Conservation (phyloP, 2,113 vertebrate species). For the Pelmatolapia mariae region DNA sequence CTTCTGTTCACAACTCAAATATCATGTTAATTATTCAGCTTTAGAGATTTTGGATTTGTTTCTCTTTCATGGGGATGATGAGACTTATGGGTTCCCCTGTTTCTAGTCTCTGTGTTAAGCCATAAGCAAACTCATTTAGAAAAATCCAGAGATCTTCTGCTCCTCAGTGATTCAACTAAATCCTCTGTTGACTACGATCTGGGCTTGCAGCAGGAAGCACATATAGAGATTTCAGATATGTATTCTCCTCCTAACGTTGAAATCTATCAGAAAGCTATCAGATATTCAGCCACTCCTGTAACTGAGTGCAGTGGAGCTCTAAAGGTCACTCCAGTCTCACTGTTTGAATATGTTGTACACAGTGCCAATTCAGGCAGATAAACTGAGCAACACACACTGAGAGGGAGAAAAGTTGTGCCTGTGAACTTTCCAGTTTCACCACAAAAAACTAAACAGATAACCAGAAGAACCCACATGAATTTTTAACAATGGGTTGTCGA, state of each 20-base stretch:
- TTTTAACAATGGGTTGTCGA: rapidly evolving
- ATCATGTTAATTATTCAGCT: neutral
- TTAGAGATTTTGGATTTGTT: rapidly evolving
- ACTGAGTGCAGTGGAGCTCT: neutral
- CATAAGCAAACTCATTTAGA: neutral
- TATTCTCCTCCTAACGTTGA: neutral
- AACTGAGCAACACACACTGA: neutral
- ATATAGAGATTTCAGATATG: neutral
- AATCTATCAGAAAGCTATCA: neutral
- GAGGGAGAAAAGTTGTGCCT: neutral
- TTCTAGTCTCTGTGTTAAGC: rapidly evolving
- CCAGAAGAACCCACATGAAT: neutral
- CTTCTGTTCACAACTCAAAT: neutral
- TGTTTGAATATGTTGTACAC: neutral
- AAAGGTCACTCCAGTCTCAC: neutral
- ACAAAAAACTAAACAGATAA: neutral
- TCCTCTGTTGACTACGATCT: neutral
- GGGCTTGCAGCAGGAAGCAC: neutral
- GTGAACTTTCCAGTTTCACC: neutral
- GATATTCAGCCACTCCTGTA: neutral
- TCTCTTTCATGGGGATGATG: neutral
- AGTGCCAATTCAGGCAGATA: neutral
- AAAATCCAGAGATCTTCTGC: neutral
- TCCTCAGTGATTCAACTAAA: neutral
- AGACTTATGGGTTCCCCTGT: rapidly evolving